Conservation (phyloP, 1,140 invertebrate genomes). For the Trachymyrmex septentrionalis region DNA sequence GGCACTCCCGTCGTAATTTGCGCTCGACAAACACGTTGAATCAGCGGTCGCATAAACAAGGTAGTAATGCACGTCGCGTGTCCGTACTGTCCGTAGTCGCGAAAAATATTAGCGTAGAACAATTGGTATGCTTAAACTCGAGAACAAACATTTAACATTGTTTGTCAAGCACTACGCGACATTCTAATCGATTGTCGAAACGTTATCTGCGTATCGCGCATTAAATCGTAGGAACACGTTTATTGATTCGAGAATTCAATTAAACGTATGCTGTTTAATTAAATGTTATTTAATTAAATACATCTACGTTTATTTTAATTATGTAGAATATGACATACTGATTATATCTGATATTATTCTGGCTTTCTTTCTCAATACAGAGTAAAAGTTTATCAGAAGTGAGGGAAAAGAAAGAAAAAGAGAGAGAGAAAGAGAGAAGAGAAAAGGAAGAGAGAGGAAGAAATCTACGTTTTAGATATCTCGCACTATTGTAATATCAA, state of each 20-base stretch:
- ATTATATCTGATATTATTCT: neutral
- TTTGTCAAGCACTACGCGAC: neutral
- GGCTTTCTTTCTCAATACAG: neutral
- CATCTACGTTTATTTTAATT: constrained; percentile 17
- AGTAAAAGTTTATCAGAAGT: neutral
- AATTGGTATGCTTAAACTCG: constrained; percentile 13
- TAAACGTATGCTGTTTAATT: neutral
- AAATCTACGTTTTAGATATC: neutral
- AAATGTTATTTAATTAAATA: no score
- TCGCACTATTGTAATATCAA: neutral
- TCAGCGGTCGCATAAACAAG: constrained; percentile 33
- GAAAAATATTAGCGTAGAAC: constrained; percentile 39
- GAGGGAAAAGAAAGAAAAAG: neutral
- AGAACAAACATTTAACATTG: neutral
- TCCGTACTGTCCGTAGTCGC: neutral
- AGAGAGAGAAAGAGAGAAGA: no score
- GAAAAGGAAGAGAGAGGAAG: no score
- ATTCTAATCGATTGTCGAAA: constrained; percentile 18
- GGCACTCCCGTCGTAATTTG: constrained; percentile 26
- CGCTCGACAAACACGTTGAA: constrained; percentile 25
- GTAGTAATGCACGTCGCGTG: constrained; percentile 1
- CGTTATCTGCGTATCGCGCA: neutral
- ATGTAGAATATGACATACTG: neutral
- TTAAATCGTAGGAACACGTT: neutral
- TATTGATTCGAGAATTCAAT: neutral